Conservation (phyloP, 2,888 invertebrate species). For the Pachliopta kotzebuea region DNA sequence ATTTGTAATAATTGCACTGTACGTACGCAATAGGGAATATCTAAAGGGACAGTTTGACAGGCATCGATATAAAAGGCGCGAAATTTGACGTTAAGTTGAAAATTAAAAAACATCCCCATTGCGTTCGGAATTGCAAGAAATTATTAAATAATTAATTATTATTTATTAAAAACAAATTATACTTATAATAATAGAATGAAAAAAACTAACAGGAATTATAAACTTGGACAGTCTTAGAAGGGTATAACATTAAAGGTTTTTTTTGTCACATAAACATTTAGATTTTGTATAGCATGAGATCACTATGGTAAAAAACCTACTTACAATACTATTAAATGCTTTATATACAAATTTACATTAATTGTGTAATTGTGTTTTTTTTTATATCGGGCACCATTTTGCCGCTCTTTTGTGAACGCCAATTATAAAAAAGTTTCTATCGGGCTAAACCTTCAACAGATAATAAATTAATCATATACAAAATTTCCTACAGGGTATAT, state of each 20-base stretch:
- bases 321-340: constrained; percentile 34
- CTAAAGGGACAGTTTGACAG: background rate
- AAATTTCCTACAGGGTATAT: background rate
- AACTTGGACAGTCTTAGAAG: constrained; percentile 26
- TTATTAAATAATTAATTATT: background rate
- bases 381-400: background rate
- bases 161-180: background rate
- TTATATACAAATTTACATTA: constrained; percentile 33
- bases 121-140: constrained; percentile 1
- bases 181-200: background rate
- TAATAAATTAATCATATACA: background rate
- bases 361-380: constrained; percentile 9
- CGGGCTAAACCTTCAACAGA: background rate
- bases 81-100: background rate
- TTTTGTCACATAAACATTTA: constrained; percentile 8
- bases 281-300: constrained; percentile 34
- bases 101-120: background rate
- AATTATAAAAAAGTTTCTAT: constrained; percentile 5
- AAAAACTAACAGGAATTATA: constrained; percentile 26
- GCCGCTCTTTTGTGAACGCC: constrained; percentile 12
- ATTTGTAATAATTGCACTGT: background rate
- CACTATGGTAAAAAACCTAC: constrained; percentile 34
- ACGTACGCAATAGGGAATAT: background rate
- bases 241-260: constrained; percentile 6
- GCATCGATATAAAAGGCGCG: background rate